phyloP scores from a whole-genome alignment of 2,113 vertebrate species.

The Lampris megalopsis region DNA sequence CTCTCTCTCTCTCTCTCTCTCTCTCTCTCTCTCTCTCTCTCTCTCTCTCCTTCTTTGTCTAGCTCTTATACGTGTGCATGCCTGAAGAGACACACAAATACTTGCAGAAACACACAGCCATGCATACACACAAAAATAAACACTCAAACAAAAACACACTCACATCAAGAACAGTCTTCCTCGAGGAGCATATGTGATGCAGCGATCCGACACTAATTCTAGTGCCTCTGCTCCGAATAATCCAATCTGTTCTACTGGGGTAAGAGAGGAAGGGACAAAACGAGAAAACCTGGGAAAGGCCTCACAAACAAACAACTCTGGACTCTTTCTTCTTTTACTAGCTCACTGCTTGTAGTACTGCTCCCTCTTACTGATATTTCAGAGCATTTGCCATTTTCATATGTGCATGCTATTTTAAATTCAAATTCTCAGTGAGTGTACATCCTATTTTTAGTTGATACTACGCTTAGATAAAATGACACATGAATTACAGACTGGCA shows the following conservation, averaged over 20 bases:
- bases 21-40: conserved; percentile 2
- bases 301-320: conserved; percentile 51
- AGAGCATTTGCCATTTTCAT: not conserved
- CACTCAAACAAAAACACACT: conserved; percentile 22
- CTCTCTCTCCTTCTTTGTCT: not conserved
- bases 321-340: conserved; percentile 22
- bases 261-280: conserved; percentile 39
- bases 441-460: conserved; percentile 36
- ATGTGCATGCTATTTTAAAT: no score
- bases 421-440: conserved; percentile 7
- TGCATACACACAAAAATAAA: conserved; percentile 1
- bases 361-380: not conserved
- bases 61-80: not conserved
- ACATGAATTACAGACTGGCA: conserved; percentile 46
- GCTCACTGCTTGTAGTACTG: conserved; percentile 5
- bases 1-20: conserved; percentile 11
- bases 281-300: conserved; percentile 2
- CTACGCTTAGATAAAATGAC: conserved; percentile 24
- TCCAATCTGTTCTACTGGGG: conserved; percentile 66
- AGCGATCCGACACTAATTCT: conserved; percentile 73
- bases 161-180: conserved; percentile 66
- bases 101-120: not conserved
- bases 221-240: conserved; percentile 65
- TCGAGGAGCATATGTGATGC: conserved; percentile 65
- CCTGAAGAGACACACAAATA: not conserved